A percentile compares a stretch with the other conserved stretches of the same genome.
Evolutionary conservation across 1,140 invertebrate genomes (phyloP).

Genomic region (Eciton burchellii): DNA sequence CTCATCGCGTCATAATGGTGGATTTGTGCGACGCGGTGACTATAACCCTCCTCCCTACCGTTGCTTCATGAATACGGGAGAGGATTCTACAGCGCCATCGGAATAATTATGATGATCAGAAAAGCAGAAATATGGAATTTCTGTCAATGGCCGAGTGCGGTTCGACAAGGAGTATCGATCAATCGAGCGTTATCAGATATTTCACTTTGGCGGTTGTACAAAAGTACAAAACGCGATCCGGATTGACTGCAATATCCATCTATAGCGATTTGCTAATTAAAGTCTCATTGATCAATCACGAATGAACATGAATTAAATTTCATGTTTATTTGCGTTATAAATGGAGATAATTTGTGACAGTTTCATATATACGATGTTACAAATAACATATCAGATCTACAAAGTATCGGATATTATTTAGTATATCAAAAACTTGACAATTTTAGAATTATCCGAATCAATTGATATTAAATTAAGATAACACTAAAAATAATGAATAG

Average conservation of each 20-base stretch:
- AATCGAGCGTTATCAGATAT: conserved; percentile 25
- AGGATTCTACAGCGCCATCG: conserved; percentile 37
- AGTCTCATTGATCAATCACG: not conserved
- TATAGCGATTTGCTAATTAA: conserved; percentile 16
- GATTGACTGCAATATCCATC: not conserved
- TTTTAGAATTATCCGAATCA: not conserved
- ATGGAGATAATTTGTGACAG: conserved; percentile 1
- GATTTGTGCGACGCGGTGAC: conserved; percentile 63
- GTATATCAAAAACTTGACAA: not conserved
- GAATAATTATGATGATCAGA: conserved; percentile 60
- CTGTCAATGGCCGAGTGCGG: conserved; percentile 6
- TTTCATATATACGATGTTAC: not conserved
- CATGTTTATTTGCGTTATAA: not conserved
- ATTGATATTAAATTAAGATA: not conserved
- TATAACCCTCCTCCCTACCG: conserved; percentile 56
- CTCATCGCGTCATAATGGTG: conserved; percentile 72
- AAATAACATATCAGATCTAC: not conserved
- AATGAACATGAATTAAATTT: conserved; percentile 26
- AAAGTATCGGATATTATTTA: not conserved
- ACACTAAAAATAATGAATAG: not conserved
- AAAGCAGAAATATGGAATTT: conserved; percentile 41
- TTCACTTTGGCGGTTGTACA: not conserved
- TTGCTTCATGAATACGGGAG: conserved; percentile 41
- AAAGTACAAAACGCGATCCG: not conserved
- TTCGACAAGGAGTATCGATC: conserved; percentile 5